A percentile compares a stretch with the other conserved stretches of the same genome.
These are phyloP conservation scores for Pinna nobilis DNA, from an alignment of 1,140 invertebrate genomes.

Conservation along the genomic window DNA sequence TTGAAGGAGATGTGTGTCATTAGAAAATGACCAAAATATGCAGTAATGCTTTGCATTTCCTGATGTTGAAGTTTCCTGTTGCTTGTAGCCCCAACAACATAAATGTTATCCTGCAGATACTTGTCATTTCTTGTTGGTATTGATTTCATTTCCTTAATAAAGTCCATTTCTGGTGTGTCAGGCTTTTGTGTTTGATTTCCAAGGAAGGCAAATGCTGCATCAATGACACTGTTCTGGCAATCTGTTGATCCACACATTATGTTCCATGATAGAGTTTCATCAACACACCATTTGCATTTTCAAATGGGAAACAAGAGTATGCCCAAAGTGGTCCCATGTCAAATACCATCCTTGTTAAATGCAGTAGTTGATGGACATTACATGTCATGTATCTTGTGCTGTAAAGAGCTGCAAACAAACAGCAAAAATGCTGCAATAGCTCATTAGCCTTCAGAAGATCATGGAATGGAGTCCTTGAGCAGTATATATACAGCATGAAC, in stretches of 20 bases:
- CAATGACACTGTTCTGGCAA: conserved; percentile 17
- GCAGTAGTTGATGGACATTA: conserved; percentile 38
- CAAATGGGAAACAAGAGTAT: conserved; percentile 45
- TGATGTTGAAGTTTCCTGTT: neutral
- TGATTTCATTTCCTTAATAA: neutral
- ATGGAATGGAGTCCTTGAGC: conserved; percentile 16
- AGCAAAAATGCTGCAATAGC: conserved; percentile 27
- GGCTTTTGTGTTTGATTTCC: neutral
- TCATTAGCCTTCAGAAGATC: conserved; percentile 13
- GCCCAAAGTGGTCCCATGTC: conserved; percentile 44
- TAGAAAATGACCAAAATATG: neutral
- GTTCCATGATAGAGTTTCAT: conserved; percentile 45
- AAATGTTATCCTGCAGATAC: neutral
- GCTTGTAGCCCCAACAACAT: conserved; percentile 2
- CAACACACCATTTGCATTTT: conserved; percentile 41
- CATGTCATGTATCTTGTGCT: conserved; percentile 29
- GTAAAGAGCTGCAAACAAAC: conserved; percentile 32
- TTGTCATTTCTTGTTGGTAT: neutral
- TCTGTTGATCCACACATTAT: conserved; percentile 40
- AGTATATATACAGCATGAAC: conserved; percentile 38
- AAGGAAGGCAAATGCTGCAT: neutral
- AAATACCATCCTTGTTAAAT: conserved; percentile 29
- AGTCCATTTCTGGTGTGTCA: neutral
- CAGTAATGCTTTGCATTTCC: neutral
- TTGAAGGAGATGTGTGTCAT: neutral